A percentile compares a stretch with the other conserved stretches of the same genome.
phyloP scores from a whole-genome alignment of 2,113 vertebrate genomes.

The Tachycineta bicolor region DNA sequence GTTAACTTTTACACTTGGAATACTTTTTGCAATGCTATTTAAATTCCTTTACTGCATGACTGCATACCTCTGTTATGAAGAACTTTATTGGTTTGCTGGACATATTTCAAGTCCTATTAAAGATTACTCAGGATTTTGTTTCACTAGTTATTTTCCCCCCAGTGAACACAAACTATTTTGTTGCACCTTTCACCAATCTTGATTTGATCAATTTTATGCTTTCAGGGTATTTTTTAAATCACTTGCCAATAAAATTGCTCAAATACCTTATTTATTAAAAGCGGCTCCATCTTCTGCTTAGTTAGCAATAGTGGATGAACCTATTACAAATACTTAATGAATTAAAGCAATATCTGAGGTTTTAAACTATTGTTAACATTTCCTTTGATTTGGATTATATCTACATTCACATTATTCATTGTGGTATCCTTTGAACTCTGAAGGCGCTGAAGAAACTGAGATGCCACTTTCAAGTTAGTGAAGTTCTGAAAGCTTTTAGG shows the following conservation, averaged over 20 bases:
- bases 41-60: slow-evolving; percentile 25
- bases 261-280: slow-evolving; percentile 39
- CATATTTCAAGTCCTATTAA: slow-evolving; percentile 10
- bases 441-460: neutral
- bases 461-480: neutral
- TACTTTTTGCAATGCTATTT: neutral
- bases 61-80: neutral
- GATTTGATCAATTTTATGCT: slow-evolving; percentile 19
- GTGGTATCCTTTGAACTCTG: neutral
- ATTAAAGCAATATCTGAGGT: neutral
- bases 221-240: slow-evolving; percentile 11
- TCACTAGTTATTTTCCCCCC: slow-evolving; percentile 37
- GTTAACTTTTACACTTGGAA: neutral
- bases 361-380: neutral
- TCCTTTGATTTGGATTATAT: neutral
- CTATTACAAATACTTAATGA: neutral
- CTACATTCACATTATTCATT: neutral
- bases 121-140: slow-evolving; percentile 31
- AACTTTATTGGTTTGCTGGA: slow-evolving; percentile 18
- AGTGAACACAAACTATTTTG: slow-evolving; percentile 19
- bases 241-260: slow-evolving; percentile 32
- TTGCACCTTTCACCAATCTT: neutral
- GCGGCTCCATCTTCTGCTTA: slow-evolving; percentile 23
- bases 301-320: neutral
- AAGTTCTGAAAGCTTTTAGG: neutral